Base-by-base conservation (phyloP, 2,113 vertebrate genomes). In the Glaucomys volans region DNA sequence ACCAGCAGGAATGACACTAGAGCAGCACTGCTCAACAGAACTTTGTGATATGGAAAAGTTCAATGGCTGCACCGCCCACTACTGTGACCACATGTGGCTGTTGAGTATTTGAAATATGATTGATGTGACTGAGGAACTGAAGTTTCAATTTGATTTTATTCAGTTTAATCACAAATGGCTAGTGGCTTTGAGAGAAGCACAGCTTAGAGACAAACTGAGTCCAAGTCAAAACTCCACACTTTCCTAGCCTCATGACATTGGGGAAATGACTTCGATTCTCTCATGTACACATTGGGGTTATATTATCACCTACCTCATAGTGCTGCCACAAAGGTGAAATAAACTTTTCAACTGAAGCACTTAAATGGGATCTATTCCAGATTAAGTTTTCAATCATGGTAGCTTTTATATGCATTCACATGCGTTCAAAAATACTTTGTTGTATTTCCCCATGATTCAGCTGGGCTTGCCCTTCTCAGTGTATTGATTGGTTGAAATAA, bases 241-340 rank as follows among this genome's bases (percentile, higher is more conserved):
- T 95, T 52, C 85, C 54, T 52, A 10, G 74, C 17, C 62, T 8
- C 18, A 12, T 77, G 14, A 72, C 47, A 35, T 6, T 52, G 35
- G 32, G 4, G 82, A 92, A 96, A 77, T 87, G 40, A 47, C 14
- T 79, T 79, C 54, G 92, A 94, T 88, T 85, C 42, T 94, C 50
- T 91, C 2, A 10, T 79, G 26, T 88, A 22, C 42, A 69, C 40
- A 76, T 64, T 6, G 28, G 44, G 71, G 66, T 87, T 52, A 91
- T 76, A 75, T 10, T 72, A 37, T 84, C 14, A 76, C 18, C 22
- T 59, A 89, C 37, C 50, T 93, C 50, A 66, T 28, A 50, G 7
- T 71, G 86, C n/a, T 84, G 1, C 50, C 32, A 12, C 32, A 87
- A 95, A 81, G 37, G 79, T 64, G 90, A 90, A 92, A 86, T 74